Evolutionary conservation across 1,140 invertebrate genomes (phyloP).

Genomic region (Trichonephila inaurata): DNA sequence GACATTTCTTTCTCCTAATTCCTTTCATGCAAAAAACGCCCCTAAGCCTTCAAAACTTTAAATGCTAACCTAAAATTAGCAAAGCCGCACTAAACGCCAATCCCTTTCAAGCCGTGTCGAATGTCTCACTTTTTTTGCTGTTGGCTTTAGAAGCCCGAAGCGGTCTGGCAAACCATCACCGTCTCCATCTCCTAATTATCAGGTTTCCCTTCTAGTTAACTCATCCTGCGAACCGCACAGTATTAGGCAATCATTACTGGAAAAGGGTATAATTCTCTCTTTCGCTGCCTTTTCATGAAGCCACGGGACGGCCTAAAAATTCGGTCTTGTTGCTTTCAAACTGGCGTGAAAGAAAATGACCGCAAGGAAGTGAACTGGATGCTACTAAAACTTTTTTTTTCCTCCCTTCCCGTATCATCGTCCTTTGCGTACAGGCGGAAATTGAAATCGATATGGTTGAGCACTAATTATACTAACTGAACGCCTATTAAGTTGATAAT

Average conservation of each 20-base stretch:
- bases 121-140: slow-evolving; percentile 18
- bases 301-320: not conserved
- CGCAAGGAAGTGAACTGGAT: no score
- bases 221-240: slow-evolving; percentile 4
- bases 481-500: no score
- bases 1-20: no score
- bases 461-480: no score
- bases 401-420: no score
- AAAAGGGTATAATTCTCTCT: not conserved
- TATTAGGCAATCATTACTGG: slow-evolving; percentile 9
- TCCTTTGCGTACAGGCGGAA: no score
- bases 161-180: not conserved
- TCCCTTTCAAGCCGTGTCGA: not conserved
- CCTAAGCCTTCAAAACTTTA: no score
- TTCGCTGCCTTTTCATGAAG: not conserved
- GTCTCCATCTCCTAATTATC: slow-evolving; percentile 23
- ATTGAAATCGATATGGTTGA: no score
- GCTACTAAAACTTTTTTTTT: no score
- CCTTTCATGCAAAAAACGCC: no score
- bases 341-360: no score
- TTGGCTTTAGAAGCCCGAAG: not conserved
- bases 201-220: not conserved
- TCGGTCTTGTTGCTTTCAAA: not conserved
- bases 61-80: not conserved
- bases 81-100: not conserved